phyloP scores from a whole-genome alignment of 1,140 invertebrate genomes.

The Batillaria attramentaria region DNA sequence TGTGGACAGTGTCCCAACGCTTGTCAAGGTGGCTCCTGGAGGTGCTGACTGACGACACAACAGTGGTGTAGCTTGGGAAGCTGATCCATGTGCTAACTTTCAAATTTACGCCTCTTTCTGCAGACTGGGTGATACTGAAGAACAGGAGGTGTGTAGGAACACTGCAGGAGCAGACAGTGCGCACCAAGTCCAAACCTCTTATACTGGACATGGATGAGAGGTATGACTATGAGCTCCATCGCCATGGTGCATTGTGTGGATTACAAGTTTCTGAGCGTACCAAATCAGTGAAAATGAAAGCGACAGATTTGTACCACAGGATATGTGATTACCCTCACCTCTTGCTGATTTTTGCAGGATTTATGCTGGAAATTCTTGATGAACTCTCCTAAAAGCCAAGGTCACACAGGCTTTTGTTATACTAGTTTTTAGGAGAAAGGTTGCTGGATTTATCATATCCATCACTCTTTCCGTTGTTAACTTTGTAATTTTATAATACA shows the following conservation, averaged over 20 bases:
- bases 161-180: constrained; percentile 65
- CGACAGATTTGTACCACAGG: neutral
- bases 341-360: neutral
- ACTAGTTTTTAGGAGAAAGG: too few species aligned
- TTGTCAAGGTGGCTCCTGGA: too few species aligned
- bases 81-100: neutral
- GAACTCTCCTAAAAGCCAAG: too few species aligned
- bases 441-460: too few species aligned
- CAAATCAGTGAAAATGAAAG: neutral
- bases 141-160: constrained; percentile 79
- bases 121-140: constrained; percentile 76
- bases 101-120: constrained; percentile 48
- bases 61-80: neutral
- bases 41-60: too few species aligned
- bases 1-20: too few species aligned
- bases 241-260: neutral
- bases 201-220: constrained; percentile 67
- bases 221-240: too few species aligned
- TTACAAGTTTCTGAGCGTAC: constrained; percentile 1
- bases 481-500: too few species aligned
- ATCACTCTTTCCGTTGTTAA: too few species aligned
- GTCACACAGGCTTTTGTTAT: too few species aligned
- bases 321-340: neutral
- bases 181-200: constrained; percentile 67
- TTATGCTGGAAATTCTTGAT: too few species aligned